Base-by-base conservation (phyloP, 2,888 invertebrate genomes). In the Campoplex nolae region DNA sequence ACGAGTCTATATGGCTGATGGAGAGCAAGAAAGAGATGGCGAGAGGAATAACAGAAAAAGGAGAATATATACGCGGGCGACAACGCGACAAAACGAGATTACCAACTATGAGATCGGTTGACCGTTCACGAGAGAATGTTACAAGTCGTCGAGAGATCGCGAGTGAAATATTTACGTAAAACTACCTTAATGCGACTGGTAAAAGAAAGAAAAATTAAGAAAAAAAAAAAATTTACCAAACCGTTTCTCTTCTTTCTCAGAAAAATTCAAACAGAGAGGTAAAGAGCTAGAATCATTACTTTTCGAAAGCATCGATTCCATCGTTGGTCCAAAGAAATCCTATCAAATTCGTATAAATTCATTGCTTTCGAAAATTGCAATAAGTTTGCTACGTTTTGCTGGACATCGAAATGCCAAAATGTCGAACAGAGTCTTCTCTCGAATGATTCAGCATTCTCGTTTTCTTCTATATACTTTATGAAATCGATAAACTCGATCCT, bases 1-100 rank as follows among this genome's bases (percentile, higher is more conserved):
- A 90, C 92, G 28, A 32, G 62, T 11, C 6, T 16, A 91, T 92
- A 90, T 90, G 91, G 7, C 1, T 38, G 6, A 88, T 42, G 3
- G 3, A 35, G 56, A 28, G 67, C 82, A 78, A 82, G 76, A 56
- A 73, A 82, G 56, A 83, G 81, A 84, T 77, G 79, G 70, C 73
- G 42, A 78, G 65, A 78, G 23, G 23, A 23, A 23, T 23, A 56
- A 81, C n/a, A 68, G 73, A 58, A 58, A 71, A 56, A 62, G n/a
- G 67, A 83, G 28, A 83, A 28, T 18, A 35, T 2, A 38, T 3
- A 6, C 38, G 38, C 38, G 38, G 38, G 42, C 42, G 45, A 45
- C 13, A 35, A n/a, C 48, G 68, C 78, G 70, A 76, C 48, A 76
- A 56, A 68, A 68, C 56, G 78, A 79, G 78, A 79, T 70, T 79